phyloP scores from a whole-genome alignment of 2,113 vertebrate species.

The Fregetta grallaria region DNA sequence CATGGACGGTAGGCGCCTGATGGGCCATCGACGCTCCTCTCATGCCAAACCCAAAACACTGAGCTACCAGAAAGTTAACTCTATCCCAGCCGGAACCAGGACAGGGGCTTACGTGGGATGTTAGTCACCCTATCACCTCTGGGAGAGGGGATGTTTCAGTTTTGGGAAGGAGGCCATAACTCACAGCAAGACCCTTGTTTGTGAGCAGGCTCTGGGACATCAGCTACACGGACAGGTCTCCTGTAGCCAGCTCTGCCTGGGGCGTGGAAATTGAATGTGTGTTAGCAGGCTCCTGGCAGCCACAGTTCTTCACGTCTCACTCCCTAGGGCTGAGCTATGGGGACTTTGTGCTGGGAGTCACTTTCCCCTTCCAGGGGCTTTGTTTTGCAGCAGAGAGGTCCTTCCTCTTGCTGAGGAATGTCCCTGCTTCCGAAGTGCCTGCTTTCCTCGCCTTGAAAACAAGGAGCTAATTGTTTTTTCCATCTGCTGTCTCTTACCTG shows the following conservation, averaged over 20 bases:
- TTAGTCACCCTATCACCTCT: too few relatives aligned
- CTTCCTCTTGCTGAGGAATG: neutral
- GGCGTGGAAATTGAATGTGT: neutral
- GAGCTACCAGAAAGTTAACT: too few relatives aligned
- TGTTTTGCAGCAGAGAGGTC: neutral
- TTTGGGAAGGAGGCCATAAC: neutral
- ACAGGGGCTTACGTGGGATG: neutral
- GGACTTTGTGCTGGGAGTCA: neutral
- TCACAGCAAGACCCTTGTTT: neutral
- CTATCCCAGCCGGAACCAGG: too few relatives aligned
- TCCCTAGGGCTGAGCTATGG: neutral
- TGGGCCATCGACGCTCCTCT: too few relatives aligned
- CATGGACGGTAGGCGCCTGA: too few relatives aligned
- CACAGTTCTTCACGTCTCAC: fast-evolving
- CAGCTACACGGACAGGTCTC: neutral
- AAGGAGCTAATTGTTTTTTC: neutral
- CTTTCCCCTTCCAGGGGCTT: neutral
- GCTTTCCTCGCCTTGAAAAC: neutral
- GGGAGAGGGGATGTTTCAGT: neutral
- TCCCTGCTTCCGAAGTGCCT: fast-evolving
- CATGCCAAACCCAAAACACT: too few relatives aligned
- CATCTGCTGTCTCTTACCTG: neutral
- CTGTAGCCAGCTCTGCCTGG: neutral
- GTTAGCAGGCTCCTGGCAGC: neutral
- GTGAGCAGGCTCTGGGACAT: neutral